A percentile compares a stretch with the other conserved stretches of the same genome.
phyloP scores from a whole-genome alignment of 2,797 vertebrate species.

The Threskiornis aethiopicus region DNA sequence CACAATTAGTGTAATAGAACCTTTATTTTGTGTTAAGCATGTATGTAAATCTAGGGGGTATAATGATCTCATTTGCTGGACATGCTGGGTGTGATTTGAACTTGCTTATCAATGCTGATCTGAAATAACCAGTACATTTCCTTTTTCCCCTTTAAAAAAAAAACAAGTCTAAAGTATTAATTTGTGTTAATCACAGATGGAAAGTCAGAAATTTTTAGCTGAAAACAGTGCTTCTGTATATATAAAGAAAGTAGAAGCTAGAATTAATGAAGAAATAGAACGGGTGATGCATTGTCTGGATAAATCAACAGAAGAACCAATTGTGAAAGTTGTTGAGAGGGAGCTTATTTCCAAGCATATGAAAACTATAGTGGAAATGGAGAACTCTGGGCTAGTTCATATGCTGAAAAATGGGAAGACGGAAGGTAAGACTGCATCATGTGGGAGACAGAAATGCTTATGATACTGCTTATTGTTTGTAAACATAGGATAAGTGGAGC shows the following conservation, averaged over 20 bases:
- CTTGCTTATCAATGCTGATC: not conserved
- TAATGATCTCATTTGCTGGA: not conserved
- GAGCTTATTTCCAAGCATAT: constrained; percentile 98
- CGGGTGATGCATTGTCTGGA: constrained; percentile 97
- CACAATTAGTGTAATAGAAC: not conserved
- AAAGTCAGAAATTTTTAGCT: constrained; percentile 97
- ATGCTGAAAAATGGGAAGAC: constrained; percentile 98
- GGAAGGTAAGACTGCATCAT: constrained; percentile 80
- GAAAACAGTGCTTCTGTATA: constrained; percentile 98
- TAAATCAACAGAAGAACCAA: constrained; percentile 96
- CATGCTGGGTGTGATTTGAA: not conserved
- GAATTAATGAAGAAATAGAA: constrained; percentile 98
- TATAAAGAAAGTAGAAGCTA: constrained; percentile 98
- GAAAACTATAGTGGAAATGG: constrained; percentile 99
- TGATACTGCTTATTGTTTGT: not conserved
- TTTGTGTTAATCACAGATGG: constrained; percentile 84
- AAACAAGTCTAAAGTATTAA: not conserved
- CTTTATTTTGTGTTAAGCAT: not conserved
- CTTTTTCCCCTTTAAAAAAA: not conserved
- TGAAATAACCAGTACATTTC: not conserved
- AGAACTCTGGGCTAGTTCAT: constrained; percentile 95
- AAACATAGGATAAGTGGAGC: not conserved
- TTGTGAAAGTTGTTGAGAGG: constrained; percentile 95
- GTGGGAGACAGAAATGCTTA: not conserved
- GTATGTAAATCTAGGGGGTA: not conserved